phyloP scores from a whole-genome alignment of 2,113 vertebrate species.

The Opisthocomus hoazin region DNA sequence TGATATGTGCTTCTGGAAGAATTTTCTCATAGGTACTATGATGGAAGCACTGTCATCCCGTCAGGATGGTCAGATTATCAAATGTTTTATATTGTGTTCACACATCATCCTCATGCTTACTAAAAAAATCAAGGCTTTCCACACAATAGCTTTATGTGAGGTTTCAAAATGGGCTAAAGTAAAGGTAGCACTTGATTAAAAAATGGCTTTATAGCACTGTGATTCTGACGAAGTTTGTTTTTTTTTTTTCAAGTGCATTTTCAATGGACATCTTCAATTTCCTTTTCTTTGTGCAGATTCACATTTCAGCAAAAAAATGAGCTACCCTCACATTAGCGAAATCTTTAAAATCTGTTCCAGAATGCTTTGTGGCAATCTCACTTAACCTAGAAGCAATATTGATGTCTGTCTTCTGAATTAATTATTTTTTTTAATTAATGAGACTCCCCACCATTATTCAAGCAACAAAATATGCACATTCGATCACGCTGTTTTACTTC shows the following conservation, averaged over 20 bases:
- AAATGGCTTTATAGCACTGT: not conserved
- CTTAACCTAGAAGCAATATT: not conserved
- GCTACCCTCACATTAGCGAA: not conserved
- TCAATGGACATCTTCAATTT: not conserved
- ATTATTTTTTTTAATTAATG: not conserved
- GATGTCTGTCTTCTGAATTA: conserved; percentile 11
- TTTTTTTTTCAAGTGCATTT: not conserved
- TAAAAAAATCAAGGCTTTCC: not conserved
- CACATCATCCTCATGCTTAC: not conserved
- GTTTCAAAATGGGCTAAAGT: not conserved
- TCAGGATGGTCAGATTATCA: not conserved
- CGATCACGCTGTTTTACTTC: not conserved
- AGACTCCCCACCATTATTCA: not conserved
- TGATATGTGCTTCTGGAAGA: not conserved
- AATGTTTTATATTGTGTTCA: not conserved
- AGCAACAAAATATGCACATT: not conserved
- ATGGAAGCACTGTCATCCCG: not conserved
- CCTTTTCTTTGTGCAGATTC: not conserved
- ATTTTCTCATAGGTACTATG: not conserved
- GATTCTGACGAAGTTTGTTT: not conserved
- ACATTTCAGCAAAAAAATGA: not conserved
- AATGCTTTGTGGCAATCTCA: not conserved
- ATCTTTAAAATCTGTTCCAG: conserved; percentile 3
- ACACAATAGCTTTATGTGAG: not conserved
- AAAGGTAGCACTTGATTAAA: not conserved